These are phyloP conservation scores for Gopherus flavomarginatus DNA, from an alignment of 2,113 vertebrate genomes.

Conservation along the genomic window DNA sequence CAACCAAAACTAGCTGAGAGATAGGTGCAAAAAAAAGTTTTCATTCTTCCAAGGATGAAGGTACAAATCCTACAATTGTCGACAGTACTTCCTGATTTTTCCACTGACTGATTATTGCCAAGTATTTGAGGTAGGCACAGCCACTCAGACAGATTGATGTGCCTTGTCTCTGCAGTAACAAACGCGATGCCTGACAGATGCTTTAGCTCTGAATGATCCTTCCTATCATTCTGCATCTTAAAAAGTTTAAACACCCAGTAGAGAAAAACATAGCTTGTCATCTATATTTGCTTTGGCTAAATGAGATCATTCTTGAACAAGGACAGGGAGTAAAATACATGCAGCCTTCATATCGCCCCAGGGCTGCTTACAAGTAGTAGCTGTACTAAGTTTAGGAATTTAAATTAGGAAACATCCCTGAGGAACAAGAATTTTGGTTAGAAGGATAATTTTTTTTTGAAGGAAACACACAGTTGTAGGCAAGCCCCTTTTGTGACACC, in stretches of 20 bases:
- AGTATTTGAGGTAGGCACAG: constrained; percentile 61
- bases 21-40: not conserved
- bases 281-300: constrained; percentile 54
- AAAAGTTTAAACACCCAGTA: constrained; percentile 53
- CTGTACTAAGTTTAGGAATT: not conserved
- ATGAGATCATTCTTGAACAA: constrained; percentile 31
- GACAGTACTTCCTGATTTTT: constrained; percentile 54
- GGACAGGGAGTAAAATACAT: not conserved
- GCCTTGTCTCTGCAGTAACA: constrained; percentile 61
- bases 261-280: constrained; percentile 63
- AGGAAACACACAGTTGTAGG: not conserved
- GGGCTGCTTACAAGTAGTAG: not conserved
- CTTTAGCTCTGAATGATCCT: constrained; percentile 53
- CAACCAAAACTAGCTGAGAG: not conserved
- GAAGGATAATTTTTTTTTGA: not conserved
- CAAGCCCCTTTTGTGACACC: not conserved
- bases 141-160: constrained; percentile 65
- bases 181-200: constrained; percentile 58
- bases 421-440: not conserved
- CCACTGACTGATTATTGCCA: constrained; percentile 63
- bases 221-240: constrained; percentile 47
- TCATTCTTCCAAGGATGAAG: not conserved
- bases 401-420: not conserved
- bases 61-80: constrained; percentile 33
- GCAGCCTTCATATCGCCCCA: not conserved